These are phyloP conservation scores for Crypturellus tataupa DNA, from an alignment of 2,797 vertebrate genomes.

Conservation along the genomic window DNA sequence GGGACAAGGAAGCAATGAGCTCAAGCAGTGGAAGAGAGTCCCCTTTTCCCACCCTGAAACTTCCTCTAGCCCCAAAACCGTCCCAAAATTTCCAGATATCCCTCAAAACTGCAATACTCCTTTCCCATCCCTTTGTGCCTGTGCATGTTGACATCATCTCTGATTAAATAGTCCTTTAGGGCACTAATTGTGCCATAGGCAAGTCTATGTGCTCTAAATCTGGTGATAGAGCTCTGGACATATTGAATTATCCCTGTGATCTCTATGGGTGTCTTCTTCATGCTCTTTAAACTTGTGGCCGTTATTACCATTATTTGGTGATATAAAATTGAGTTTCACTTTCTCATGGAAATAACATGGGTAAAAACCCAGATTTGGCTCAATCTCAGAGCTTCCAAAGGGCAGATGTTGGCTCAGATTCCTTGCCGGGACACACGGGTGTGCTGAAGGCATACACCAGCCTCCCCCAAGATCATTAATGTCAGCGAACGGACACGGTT, in stretches of 20 bases:
- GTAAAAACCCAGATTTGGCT: background rate
- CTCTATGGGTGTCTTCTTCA: background rate
- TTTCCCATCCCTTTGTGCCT: background rate
- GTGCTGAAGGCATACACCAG: background rate
- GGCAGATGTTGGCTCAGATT: background rate
- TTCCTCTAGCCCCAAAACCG: background rate
- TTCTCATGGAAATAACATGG: background rate
- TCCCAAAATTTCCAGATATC: background rate
- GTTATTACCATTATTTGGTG: background rate
- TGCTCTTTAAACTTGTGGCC: fast-evolving
- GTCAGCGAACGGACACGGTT: background rate
- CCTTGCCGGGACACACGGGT: background rate
- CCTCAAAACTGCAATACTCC: background rate
- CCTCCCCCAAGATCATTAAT: background rate
- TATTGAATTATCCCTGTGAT: fast-evolving
- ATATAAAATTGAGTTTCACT: background rate
- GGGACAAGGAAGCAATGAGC: background rate
- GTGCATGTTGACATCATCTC: background rate
- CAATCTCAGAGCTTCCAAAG: background rate
- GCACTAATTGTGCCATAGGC: background rate
- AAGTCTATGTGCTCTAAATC: background rate
- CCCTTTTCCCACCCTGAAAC: background rate
- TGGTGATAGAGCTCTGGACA: background rate
- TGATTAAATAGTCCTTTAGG: background rate
- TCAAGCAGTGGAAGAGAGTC: background rate